Evolutionary conservation across 2,888 invertebrate species (phyloP).

Genomic region (Melinopterus prodromus): DNA sequence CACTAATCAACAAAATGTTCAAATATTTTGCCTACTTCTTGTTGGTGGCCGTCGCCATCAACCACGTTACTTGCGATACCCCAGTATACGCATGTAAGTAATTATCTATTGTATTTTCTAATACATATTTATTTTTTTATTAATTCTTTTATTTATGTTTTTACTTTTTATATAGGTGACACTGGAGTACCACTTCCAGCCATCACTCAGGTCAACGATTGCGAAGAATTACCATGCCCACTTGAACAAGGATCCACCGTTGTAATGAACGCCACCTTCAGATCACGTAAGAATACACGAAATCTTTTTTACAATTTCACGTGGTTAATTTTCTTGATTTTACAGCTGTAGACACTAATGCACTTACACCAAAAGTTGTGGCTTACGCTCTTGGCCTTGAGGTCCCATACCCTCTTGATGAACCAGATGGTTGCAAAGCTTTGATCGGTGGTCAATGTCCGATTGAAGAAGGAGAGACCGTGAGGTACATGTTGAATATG

Average conservation of each 20-base stretch:
- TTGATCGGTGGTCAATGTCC: conserved; percentile 42
- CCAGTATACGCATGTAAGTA: conserved; percentile 38
- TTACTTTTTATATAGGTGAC: conserved; percentile 32
- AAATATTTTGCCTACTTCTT: conserved; percentile 1
- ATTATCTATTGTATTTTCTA: not conserved
- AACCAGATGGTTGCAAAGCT: conserved; percentile 41
- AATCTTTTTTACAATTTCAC: conserved; percentile 10
- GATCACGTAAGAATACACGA: conserved; percentile 40
- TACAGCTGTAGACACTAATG: conserved; percentile 37
- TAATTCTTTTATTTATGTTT: conserved; percentile 13
- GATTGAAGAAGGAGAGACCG: conserved; percentile 43
- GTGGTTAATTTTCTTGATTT: conserved; percentile 16
- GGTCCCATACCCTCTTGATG: conserved; percentile 33
- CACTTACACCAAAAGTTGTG: conserved; percentile 32
- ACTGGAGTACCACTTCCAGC: conserved; percentile 36
- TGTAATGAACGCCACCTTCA: conserved; percentile 42
- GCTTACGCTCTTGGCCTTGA: conserved; percentile 37
- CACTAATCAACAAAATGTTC: conserved; percentile 25
- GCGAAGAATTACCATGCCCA: conserved; percentile 40
- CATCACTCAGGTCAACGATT: conserved; percentile 37
- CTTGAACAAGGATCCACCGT: conserved; percentile 33
- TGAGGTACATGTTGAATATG: conserved; percentile 37
- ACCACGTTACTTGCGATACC: conserved; percentile 19
- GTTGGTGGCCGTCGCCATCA: conserved; percentile 14
- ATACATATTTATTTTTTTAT: not conserved